Percentiles rank a stretch among this genome's conserved stretches.
These are phyloP conservation scores for Drosophila teissieri DNA, from an alignment of 1,140 invertebrate genomes.

Conservation along the genomic window DNA sequence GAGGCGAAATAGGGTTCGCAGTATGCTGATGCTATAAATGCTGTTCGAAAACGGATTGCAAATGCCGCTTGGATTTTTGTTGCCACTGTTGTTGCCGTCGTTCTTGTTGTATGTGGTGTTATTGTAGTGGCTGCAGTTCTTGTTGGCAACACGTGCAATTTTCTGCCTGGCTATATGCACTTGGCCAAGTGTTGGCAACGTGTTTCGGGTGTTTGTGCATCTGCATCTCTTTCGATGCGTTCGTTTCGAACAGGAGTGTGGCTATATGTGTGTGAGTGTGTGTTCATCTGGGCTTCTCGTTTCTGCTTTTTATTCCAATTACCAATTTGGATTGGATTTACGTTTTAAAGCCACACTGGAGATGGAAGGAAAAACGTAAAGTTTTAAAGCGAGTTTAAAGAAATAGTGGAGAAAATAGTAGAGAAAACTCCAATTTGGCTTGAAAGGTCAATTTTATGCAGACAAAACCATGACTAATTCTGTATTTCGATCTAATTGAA, in stretches of 20 bases:
- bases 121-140: not conserved
- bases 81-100: slow-evolving; percentile 10
- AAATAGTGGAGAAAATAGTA: too few relatives aligned
- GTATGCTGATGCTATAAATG: slow-evolving; percentile 58
- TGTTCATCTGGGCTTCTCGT: slow-evolving; percentile 22
- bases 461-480: too few relatives aligned
- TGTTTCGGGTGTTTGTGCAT: slow-evolving; percentile 33
- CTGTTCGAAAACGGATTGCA: slow-evolving; percentile 69
- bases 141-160: slow-evolving; percentile 67
- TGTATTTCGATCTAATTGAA: not conserved
- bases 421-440: not conserved
- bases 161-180: slow-evolving; percentile 39
- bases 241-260: not conserved
- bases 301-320: slow-evolving; percentile 69
- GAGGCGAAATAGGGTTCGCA: slow-evolving; percentile 26
- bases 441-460: not conserved
- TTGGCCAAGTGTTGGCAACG: slow-evolving; percentile 46
- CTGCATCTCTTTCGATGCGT: slow-evolving; percentile 17
- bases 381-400: too few relatives aligned
- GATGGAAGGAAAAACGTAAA: not conserved
- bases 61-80: slow-evolving; percentile 36
- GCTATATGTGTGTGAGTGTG: not conserved
- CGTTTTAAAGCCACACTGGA: slow-evolving; percentile 49
- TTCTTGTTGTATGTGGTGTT: slow-evolving; percentile 2
- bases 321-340: slow-evolving; percentile 75